Percentiles rank a stretch among this genome's conserved stretches.
These are phyloP conservation scores for Dicerorhinus sumatrensis DNA, from an alignment of 2,113 vertebrate genomes.

Conservation along the genomic window DNA sequence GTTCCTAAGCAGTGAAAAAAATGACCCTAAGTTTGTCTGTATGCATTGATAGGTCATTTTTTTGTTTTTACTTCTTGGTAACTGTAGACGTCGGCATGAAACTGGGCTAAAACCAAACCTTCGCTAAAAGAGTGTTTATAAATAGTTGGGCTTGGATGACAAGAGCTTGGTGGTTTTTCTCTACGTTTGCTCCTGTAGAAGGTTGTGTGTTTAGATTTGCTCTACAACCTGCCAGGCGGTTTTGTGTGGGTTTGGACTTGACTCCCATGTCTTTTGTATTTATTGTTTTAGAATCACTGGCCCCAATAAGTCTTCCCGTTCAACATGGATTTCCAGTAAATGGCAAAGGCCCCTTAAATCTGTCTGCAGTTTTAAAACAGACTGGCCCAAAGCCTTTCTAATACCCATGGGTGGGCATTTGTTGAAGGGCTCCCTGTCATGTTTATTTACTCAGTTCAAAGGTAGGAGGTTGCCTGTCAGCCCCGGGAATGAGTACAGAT, in stretches of 20 bases:
- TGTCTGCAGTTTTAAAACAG: constrained; percentile 34
- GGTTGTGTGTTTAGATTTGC: constrained; percentile 79
- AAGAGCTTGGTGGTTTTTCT: constrained; percentile 69
- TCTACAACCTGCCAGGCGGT: constrained; percentile 73
- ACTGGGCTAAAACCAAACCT: constrained; percentile 75
- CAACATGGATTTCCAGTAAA: constrained; percentile 56
- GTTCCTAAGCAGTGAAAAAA: not conserved
- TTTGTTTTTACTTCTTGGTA: constrained; percentile 78
- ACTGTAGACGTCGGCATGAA: constrained; percentile 77
- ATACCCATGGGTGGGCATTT: constrained; percentile 66
- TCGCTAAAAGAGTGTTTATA: constrained; percentile 79
- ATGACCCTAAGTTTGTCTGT: not conserved
- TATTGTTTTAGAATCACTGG: constrained; percentile 72
- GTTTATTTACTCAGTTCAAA: constrained; percentile 68
- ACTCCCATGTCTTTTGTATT: constrained; percentile 73
- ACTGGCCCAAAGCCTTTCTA: not conserved
- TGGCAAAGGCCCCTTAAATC: constrained; percentile 67
- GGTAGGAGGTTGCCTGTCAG: constrained; percentile 8
- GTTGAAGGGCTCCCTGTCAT: not conserved
- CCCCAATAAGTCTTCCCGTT: constrained; percentile 61
- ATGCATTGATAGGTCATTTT: constrained; percentile 30
- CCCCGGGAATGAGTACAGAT: not conserved
- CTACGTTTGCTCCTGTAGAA: not conserved
- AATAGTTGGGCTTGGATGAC: constrained; percentile 69
- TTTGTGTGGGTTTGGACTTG: constrained; percentile 67